Conservation (phyloP, 2,113 vertebrate genomes). For the Cebidichthys violaceus region DNA sequence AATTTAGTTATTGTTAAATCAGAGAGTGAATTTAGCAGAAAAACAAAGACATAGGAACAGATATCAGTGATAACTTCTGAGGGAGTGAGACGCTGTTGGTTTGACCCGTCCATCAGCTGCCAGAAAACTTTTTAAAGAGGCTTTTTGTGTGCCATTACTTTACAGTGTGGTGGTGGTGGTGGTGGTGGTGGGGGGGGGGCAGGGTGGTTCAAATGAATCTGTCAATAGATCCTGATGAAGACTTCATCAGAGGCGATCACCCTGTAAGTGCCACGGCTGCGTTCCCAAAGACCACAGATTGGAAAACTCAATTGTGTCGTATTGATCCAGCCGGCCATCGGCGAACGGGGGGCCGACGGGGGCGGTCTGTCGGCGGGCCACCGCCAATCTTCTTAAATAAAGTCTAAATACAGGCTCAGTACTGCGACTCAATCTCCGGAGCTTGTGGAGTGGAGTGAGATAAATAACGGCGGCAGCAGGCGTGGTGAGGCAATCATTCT, state of each 20-base stretch:
- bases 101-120: slow-evolving; percentile 57
- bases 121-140: slow-evolving; percentile 70
- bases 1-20: slow-evolving; percentile 48
- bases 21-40: slow-evolving; percentile 43
- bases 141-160: slow-evolving; percentile 76
- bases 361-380: slow-evolving; percentile 52
- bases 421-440: slow-evolving; percentile 76
- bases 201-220: slow-evolving; percentile 80
- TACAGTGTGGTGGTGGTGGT: slow-evolving; percentile 72
- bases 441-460: slow-evolving; percentile 70
- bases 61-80: slow-evolving; percentile 16
- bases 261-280: slow-evolving; percentile 78
- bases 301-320: slow-evolving; percentile 85
- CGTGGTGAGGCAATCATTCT: slow-evolving; percentile 73
- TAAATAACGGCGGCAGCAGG: slow-evolving; percentile 72
- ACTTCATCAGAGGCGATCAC: slow-evolving; percentile 84
- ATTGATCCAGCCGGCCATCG: slow-evolving; percentile 82
- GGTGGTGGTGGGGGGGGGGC: slow-evolving; percentile 53
- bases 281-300: slow-evolving; percentile 78
- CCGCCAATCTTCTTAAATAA: slow-evolving; percentile 83
- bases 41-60: slow-evolving; percentile 48
- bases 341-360: slow-evolving; percentile 67
- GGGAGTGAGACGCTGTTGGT: slow-evolving; percentile 36
- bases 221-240: slow-evolving; percentile 86
- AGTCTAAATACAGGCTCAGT: slow-evolving; percentile 75